Evolutionary conservation across 2,113 vertebrate species (phyloP), one percentile per base, ranked within the genome.

Genomic region (Nothobranchius kuhntae): DNA sequence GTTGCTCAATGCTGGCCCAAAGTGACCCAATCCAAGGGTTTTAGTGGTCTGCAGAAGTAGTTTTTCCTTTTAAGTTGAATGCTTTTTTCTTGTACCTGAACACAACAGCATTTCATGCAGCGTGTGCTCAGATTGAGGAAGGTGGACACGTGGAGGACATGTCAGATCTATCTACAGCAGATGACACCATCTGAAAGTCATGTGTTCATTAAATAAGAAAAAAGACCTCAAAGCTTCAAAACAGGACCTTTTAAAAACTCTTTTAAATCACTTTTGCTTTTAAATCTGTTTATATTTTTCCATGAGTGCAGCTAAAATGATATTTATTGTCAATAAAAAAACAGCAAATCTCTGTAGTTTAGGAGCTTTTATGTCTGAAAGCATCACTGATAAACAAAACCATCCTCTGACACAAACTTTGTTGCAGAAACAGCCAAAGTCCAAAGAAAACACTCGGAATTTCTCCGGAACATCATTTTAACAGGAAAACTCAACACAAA

Each of bases 1-100:
- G 12, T 83, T 83, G 71, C 77, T 46, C 68, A 84, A 65, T 30
- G 13, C 46, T 65, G 67, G 54, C 44, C 0, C 3, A 9, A n/a
- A 17, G 4, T 71, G 59, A 78, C 35, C 38, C 14, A 26, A 61
- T 75, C 46, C 11, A 26, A 40, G n/a, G 21, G 3, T n/a, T 53
- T 57, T 50, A 14, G 15, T 13, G 61, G 14, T 47, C 44, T 67
- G 53, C n/a, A 50, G 3, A n/a, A 24, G 24, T 0, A 0, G 4
- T 30, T 30, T 30, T 30, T 30, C 4, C 30, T 30, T 30, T 30
- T 30, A 30, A 30, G 3, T 30, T 40, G 0, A 40, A 6, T 8
- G 38, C 38, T 40, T 3, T 40, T 7, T 40, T 14, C 15, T 15
- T 48, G 47, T 48, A 7, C 15, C 2, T 30, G 30, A 30, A 30